Percentiles rank a stretch among this genome's conserved stretches.
These are phyloP conservation scores for Drosophila longiperda DNA, from an alignment of 2,888 invertebrate species.

Conservation along the genomic window DNA sequence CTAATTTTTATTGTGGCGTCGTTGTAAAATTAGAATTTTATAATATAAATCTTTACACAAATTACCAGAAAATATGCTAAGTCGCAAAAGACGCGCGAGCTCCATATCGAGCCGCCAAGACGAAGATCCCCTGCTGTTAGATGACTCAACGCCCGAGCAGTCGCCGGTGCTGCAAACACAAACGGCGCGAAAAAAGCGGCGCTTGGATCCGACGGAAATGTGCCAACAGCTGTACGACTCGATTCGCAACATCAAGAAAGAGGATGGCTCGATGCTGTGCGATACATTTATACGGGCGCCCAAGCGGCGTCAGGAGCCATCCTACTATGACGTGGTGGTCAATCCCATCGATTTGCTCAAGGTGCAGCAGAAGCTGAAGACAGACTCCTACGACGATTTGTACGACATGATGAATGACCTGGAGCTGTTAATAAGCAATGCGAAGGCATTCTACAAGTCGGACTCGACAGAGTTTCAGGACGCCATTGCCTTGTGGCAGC, in stretches of 20 bases:
- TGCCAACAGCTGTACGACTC: slow-evolving; percentile 97
- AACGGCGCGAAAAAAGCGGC: slow-evolving; percentile 75
- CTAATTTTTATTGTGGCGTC: slow-evolving; percentile 62
- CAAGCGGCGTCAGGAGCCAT: slow-evolving; percentile 95
- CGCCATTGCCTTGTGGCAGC: slow-evolving; percentile 94
- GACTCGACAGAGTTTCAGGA: slow-evolving; percentile 94
- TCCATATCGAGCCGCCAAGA: slow-evolving; percentile 92
- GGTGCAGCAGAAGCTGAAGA: slow-evolving; percentile 98
- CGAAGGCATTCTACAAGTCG: slow-evolving; percentile 97
- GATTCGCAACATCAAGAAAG: slow-evolving; percentile 95
- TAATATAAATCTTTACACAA: slow-evolving; percentile 19
- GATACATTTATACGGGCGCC: slow-evolving; percentile 98
- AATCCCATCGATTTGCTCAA: slow-evolving; percentile 97
- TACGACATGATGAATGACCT: slow-evolving; percentile 96
- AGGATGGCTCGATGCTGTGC: slow-evolving; percentile 95
- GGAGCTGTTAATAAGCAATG: slow-evolving; percentile 96
- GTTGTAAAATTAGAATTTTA: slow-evolving; percentile 30
- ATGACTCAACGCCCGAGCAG: slow-evolving; percentile 87
- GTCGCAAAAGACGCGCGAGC: slow-evolving; percentile 92
- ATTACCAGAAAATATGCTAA: slow-evolving; percentile 86
- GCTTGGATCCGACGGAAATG: slow-evolving; percentile 88
- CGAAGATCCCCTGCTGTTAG: slow-evolving; percentile 88
- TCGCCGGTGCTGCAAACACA: slow-evolving; percentile 81
- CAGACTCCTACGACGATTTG: slow-evolving; percentile 97
- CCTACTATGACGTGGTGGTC: slow-evolving; percentile 95